Percentiles rank a stretch among this genome's conserved stretches.
These are phyloP conservation scores for Erynnis tages DNA, from an alignment of 2,888 invertebrate species.

Conservation along the genomic window DNA sequence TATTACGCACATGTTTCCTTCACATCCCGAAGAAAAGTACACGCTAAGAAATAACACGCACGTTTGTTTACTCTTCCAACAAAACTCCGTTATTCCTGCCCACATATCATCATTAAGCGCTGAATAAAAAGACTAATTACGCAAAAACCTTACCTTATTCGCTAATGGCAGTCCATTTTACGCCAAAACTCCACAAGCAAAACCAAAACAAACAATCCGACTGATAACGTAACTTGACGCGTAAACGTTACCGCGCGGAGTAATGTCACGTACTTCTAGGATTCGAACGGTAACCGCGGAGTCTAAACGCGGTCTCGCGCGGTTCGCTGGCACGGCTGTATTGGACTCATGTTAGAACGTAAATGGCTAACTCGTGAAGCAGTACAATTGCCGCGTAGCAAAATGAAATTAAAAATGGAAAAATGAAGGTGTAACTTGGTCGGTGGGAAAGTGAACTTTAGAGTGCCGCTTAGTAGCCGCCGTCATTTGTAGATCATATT, in stretches of 20 bases:
- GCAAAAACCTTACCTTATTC: constrained; percentile 59
- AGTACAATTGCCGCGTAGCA: constrained; percentile 57
- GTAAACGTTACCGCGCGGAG: constrained; percentile 41
- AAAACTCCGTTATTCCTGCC: not conserved
- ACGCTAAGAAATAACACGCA: not conserved
- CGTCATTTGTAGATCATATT: too few relatives aligned
- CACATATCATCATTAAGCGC: constrained; percentile 11
- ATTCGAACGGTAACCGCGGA: constrained; percentile 43
- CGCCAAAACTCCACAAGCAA: constrained; percentile 38
- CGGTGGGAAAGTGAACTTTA: constrained; percentile 29
- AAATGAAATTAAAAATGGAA: constrained; percentile 68
- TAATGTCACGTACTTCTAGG: constrained; percentile 36
- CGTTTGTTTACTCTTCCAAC: not conserved
- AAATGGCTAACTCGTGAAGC: constrained; percentile 61
- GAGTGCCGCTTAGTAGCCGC: not conserved
- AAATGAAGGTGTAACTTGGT: constrained; percentile 26
- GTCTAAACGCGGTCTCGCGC: constrained; percentile 44
- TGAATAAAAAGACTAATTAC: constrained; percentile 49
- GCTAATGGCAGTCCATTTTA: constrained; percentile 70
- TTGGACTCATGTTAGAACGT: constrained; percentile 62
- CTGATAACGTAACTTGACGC: constrained; percentile 46
- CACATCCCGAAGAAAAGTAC: too few relatives aligned
- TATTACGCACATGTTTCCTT: too few relatives aligned
- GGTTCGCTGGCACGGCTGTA: constrained; percentile 48
- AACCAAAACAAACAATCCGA: constrained; percentile 40